Base-by-base conservation (phyloP, 2,113 vertebrate species). In the Lampris megalopsis region DNA sequence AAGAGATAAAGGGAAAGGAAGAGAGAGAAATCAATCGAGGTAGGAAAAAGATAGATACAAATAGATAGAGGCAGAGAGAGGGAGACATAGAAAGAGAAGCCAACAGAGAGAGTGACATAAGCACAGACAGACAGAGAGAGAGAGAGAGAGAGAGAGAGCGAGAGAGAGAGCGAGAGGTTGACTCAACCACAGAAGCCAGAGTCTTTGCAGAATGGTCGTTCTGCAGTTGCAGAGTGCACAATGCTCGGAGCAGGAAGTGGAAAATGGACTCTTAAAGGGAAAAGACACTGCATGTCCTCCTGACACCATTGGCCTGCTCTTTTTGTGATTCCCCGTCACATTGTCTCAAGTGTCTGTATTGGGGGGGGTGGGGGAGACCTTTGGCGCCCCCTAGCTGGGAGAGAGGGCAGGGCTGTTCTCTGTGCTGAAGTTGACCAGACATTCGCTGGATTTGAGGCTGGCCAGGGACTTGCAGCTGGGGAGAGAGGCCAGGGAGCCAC, bases 401-500 rank as follows among this genome's bases (percentile, higher is more conserved):
- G 96, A 98, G 79, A 96, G 94, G 65, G 95, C 93, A 2, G 97
- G 97, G 91, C 97, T 99, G 92, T 94, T 96, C 88, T 97, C 97
- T 0, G 95, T 95, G 90, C 97, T 98, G 93, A 98, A 96, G 92
- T 97, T 96, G 82, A 99, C 97, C 96, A 99, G 95, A 93, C 97
- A 99, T 93, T 99, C 97, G 53, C 96, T 99, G 92, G 97, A 99
- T 91, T 97, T 98, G 91, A 99, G 95, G 91, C 97, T 98, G 67
- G 95, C 93, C 91, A 98, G 92, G 84, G 97, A 98, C 90, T 97
- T 98, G 94, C 96, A 97, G 94, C 97, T 98, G 61, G 96, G 97
- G 80, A 99, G 91, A 75, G 97, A 99, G 47, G 95, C 96, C 95
- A 99, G 90, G 60, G 97, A 99, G 62, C 97, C 97, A 84, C 97